phyloP scores from a whole-genome alignment of 2,113 vertebrate genomes.

The Ondatra zibethicus region DNA sequence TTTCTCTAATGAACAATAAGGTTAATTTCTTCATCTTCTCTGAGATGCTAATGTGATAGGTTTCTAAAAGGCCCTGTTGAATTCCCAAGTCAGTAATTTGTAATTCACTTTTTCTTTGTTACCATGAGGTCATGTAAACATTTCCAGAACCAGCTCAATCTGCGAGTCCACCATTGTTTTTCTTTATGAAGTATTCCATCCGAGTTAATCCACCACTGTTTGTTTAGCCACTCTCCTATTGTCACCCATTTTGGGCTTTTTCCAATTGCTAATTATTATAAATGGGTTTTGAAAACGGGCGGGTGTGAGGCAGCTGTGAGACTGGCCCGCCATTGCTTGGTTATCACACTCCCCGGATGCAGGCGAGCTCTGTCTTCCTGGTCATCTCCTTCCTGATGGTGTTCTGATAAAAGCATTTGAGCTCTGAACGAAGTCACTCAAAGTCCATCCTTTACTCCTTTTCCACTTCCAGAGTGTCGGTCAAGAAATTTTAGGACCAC shows the following conservation, averaged over 20 bases:
- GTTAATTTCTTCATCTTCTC: constrained; percentile 23
- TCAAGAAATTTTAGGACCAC: background rate
- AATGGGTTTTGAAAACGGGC: constrained; percentile 70
- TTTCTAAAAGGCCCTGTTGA: constrained; percentile 32
- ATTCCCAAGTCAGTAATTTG: constrained; percentile 55
- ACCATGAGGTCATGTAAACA: constrained; percentile 68
- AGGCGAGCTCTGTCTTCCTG: constrained; percentile 71
- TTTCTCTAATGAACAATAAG: constrained; percentile 55
- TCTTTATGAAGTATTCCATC: constrained; percentile 60
- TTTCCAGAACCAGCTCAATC: constrained; percentile 56
- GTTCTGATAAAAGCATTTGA: constrained; percentile 31
- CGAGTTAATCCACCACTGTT: constrained; percentile 69
- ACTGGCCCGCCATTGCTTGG: constrained; percentile 19
- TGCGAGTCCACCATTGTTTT: constrained; percentile 53
- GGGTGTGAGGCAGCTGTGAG: constrained; percentile 43
- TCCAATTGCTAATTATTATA: constrained; percentile 79
- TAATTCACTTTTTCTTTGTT: constrained; percentile 58
- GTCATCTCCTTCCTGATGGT: constrained; percentile 57
- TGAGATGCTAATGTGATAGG: constrained; percentile 22
- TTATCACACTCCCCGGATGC: constrained; percentile 73
- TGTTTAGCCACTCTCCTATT: constrained; percentile 70
- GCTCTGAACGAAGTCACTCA: constrained; percentile 45
- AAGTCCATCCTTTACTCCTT: background rate
- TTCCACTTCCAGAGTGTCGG: background rate
- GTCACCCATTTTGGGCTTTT: constrained; percentile 74